Base-by-base conservation (phyloP, 92 coral and sea anemone genomes). In the Palythoa grandiflora region DNA sequence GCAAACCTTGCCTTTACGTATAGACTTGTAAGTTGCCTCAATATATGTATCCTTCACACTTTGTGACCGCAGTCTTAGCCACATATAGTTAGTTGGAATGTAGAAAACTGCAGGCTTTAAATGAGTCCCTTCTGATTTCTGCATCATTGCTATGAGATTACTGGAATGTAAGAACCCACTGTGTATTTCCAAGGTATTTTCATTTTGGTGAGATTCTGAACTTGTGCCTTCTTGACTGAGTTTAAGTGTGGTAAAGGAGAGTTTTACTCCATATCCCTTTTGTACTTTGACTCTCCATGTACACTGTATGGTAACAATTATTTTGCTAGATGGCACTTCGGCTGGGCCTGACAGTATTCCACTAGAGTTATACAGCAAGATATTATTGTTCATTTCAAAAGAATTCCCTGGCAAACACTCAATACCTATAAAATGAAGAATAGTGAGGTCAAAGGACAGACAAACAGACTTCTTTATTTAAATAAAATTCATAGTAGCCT, bases 361-460 rank as follows among this genome's bases (percentile, higher is more conserved):
- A 15, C 68, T 38, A 11, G 71, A 78, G 51, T 36, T 39, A 47
- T 10, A 70, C 68, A 78, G 70, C 38, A 78, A 78, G 5, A 78
- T 78, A 59, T 78, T 78, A 37, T 78, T 78, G 52, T 78, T 78
- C 21, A 38, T 78, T 78, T 78, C 83, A 57, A 47, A 6, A 10
- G 83, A 78, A 78, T 78, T 78, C 8, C 50, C 59, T 78, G 19
- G 28, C 13, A 65, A 78, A 65, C 83, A 78, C 19, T 21, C 36
- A 54, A 9, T 3, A 54, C 83, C 83, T 78, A 39, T 1, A 55
- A 55, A 35, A 78, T 47, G 28, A 78, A 21, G 13, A 1, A 15
- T 17, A 48, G 47, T 9, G 3, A 28, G 19, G 1, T 14, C 12
- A 35, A 44, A 28, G 0, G 28, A 28, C 28, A 28, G 28, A 28